Percentiles rank a stretch among this genome's conserved stretches.
Conservation (phyloP, 2,888 invertebrate genomes). For the Cosmia trapezina region DNA sequence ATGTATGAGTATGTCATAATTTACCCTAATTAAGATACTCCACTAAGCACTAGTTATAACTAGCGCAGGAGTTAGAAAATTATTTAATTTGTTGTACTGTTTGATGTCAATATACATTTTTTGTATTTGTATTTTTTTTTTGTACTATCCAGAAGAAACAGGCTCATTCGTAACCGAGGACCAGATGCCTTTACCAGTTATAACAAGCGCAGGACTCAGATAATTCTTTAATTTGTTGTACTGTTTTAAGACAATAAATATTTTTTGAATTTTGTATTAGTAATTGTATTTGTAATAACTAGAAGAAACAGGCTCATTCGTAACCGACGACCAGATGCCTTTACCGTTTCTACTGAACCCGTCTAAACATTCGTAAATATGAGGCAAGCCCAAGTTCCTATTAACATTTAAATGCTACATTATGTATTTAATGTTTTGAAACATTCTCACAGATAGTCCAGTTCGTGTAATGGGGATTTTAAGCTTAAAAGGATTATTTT, state of each 20-base stretch:
- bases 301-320: background rate
- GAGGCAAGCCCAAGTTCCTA: conserved; percentile 25
- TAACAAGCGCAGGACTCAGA: no score
- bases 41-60: background rate
- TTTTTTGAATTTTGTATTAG: no score
- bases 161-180: no score
- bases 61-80: no score
- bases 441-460: conserved; percentile 52
- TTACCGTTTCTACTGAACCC: conserved; percentile 8
- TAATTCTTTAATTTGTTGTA: no score
- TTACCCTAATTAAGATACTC: background rate
- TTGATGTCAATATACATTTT: no score
- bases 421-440: conserved; percentile 54
- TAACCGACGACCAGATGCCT: conserved; percentile 6
- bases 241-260: no score
- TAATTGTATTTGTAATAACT: background rate
- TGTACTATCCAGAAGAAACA: no score
- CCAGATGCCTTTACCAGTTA: no score
- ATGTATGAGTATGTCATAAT: background rate
- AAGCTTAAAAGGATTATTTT: conserved; percentile 62
- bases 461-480: conserved; percentile 53
- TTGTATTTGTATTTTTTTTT: no score
- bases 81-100: no score
- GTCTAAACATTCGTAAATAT: conserved; percentile 26
- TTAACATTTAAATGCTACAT: conserved; percentile 50